These are phyloP conservation scores for Aythya baeri DNA, from an alignment of 2,113 vertebrate species.

Conservation along the genomic window DNA sequence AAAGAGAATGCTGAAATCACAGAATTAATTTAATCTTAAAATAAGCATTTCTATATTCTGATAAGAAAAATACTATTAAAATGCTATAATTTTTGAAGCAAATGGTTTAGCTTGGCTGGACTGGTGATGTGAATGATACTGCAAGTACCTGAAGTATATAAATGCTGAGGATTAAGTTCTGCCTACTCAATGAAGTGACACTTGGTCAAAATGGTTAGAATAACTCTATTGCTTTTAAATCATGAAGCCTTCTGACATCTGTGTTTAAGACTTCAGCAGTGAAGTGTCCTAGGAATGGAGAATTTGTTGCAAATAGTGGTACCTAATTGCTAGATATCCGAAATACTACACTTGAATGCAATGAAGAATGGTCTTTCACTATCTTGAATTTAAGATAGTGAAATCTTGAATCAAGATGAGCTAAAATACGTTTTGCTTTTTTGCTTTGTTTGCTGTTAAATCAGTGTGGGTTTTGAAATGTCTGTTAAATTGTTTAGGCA, in stretches of 20 bases:
- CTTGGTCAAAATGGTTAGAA: constrained; percentile 41
- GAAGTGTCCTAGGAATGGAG: background rate
- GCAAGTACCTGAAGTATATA: background rate
- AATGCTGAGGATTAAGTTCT: background rate
- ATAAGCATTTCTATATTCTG: background rate
- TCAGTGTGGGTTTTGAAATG: background rate
- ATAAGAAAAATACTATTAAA: background rate
- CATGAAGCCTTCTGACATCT: constrained; percentile 11
- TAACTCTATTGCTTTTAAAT: constrained; percentile 27
- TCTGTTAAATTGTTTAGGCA: background rate
- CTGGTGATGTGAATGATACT: background rate
- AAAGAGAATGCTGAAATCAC: background rate
- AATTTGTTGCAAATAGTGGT: background rate
- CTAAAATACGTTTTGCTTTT: background rate
- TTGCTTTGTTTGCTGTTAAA: background rate
- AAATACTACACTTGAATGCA: background rate
- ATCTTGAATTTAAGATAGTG: background rate
- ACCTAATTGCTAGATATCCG: background rate
- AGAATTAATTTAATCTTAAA: background rate
- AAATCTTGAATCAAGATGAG: background rate
- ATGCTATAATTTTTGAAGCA: background rate
- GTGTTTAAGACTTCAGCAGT: background rate
- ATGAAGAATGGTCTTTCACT: background rate
- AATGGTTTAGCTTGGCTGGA: background rate
- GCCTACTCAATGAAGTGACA: constrained; percentile 11